A percentile compares a stretch with the other conserved stretches of the same genome.
phyloP scores from a whole-genome alignment of 1,140 invertebrate genomes.

The Oscheius sp. region DNA sequence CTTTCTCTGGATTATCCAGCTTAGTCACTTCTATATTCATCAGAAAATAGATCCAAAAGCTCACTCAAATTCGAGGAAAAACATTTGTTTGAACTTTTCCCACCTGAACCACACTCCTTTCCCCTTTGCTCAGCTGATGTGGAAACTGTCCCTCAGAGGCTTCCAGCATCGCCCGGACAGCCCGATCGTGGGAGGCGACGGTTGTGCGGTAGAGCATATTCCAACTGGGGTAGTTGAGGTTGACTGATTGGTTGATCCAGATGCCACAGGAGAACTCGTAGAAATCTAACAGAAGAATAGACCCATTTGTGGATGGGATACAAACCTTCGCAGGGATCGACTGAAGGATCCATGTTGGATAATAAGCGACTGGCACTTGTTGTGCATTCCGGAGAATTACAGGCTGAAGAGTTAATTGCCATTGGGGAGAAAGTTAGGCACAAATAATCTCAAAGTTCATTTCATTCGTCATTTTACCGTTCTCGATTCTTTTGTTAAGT shows the following conservation, averaged over 20 bases:
- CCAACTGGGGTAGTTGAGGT: conserved; percentile 16
- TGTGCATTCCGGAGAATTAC: conserved; percentile 7
- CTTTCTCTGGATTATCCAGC: no score
- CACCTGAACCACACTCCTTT: background rate
- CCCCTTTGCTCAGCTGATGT: background rate
- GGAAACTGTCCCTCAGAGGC: background rate
- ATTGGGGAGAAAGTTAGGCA: no score
- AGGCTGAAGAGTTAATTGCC: conserved; percentile 12
- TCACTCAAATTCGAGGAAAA: no score
- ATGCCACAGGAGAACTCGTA: conserved; percentile 19
- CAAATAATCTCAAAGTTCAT: no score
- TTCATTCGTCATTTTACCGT: no score
- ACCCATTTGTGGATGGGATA: background rate
- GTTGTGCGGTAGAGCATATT: conserved; percentile 18
- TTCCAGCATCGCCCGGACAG: conserved; percentile 2
- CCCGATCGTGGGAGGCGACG: conserved; percentile 12
- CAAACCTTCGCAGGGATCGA: conserved; percentile 17
- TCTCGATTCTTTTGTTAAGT: no score
- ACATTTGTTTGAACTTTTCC: no score
- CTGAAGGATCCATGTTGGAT: conserved; percentile 3
- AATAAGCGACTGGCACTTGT: conserved; percentile 13
- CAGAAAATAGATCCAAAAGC: no score
- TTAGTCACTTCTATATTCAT: no score
- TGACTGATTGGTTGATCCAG: conserved; percentile 29
- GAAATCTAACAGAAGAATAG: conserved; percentile 1